Evolutionary conservation across 2,888 invertebrate genomes (phyloP), one percentile per base, ranked within the genome.

Genomic region (Amphiduros pacificus): DNA sequence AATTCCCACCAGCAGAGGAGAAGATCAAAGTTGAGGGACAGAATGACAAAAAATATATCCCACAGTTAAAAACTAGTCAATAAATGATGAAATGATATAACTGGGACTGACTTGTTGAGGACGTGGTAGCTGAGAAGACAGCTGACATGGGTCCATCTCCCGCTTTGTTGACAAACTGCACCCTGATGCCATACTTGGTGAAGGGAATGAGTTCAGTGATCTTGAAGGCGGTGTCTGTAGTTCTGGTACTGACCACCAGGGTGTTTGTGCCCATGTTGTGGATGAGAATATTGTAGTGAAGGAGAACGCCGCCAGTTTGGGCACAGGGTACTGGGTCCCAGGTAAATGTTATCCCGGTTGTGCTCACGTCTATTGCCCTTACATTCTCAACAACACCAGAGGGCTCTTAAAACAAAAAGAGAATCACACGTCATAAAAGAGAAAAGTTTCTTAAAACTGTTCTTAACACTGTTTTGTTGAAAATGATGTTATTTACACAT

Each of bases 151-250:
- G 44, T 5, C 44, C 44, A n/a, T 75, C 72, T 0, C 83, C 82
- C 53, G 78, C 56, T 0, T 32, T 61, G 66, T 79, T 79, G 48
- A 71, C 70, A 64, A 71, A 77, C 2, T 60, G 57, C 4, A 78
- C 68, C 4, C 41, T 57, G 4, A 74, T 61, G 14, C 60, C 60
- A 66, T 79, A 78, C 1, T 14, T 29, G 1, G 66, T 74, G 61
- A 66, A 74, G 0, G 77, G 72, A 3, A 40, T 53, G 11, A 77
- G 58, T 2, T 27, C 56, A 24, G 40, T 36, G 20, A 51, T n/a
- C 26, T n/a, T 36, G 17, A 36, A 17, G 3, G 24, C 59, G 20
- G 58, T 22, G n/a, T 44, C 52, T 22, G 52, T 52, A 4, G 24
- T 29, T 52, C 31, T 27, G n/a, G 17, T n/a, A 14, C n/a, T 22